Conservation (phyloP, 2,888 invertebrate species). For the Andrena camellia region DNA sequence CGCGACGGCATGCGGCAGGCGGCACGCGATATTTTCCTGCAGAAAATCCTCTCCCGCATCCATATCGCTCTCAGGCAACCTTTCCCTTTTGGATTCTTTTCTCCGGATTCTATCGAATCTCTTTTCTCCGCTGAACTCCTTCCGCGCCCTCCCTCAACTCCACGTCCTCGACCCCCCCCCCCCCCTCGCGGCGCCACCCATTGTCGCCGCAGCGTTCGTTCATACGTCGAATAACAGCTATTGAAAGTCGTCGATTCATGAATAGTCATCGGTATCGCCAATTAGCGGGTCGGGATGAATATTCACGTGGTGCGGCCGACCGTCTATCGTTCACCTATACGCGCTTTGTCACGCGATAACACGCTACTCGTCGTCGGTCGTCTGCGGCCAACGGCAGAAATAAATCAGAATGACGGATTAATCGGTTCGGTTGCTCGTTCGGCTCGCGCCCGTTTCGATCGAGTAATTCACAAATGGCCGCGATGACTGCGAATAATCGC, state of each 20-base stretch:
- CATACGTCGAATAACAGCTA: constrained; percentile 79
- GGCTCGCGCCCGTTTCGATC: constrained; percentile 48
- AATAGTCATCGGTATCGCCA: constrained; percentile 83
- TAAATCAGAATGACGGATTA: constrained; percentile 63
- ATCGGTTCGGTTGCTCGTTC: constrained; percentile 55
- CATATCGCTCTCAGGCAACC: neutral
- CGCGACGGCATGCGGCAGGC: neutral
- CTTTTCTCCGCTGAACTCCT: constrained; percentile 5
- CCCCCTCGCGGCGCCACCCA: constrained; percentile 8
- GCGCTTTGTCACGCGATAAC: constrained; percentile 76
- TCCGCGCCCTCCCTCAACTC: neutral
- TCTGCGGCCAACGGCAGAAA: constrained; percentile 41
- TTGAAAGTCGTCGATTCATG: constrained; percentile 84
- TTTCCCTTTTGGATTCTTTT: neutral
- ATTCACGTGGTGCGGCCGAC: constrained; percentile 76
- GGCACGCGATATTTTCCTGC: neutral
- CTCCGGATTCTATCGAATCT: constrained; percentile 23
- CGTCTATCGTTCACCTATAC: constrained; percentile 74
- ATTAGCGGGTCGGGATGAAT: constrained; percentile 82
- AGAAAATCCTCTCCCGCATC: neutral
- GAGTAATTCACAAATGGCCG: constrained; percentile 47
- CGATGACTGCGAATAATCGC: constrained; percentile 50
- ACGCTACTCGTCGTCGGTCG: constrained; percentile 52
- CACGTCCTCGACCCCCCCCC: neutral
- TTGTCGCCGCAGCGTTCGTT: constrained; percentile 55